Percentiles rank a stretch among this genome's conserved stretches.
Conservation (phyloP, 2,888 invertebrate species). For the Himalopsyche kuldschensis region DNA sequence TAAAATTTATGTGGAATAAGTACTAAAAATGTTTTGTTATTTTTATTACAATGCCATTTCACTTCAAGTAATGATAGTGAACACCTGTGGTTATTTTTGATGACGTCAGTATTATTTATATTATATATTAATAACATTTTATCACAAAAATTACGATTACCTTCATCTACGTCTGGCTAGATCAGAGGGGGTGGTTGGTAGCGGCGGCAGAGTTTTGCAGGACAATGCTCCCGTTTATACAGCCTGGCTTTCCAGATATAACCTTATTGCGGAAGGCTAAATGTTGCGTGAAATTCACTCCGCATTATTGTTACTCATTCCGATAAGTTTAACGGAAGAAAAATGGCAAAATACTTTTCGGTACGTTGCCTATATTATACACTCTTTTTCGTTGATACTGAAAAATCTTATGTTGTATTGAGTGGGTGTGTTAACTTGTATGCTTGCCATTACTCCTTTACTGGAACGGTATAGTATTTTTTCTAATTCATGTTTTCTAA, state of each 20-base stretch:
- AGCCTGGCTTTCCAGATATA: background rate
- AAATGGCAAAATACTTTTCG: background rate
- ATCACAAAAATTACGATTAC: background rate
- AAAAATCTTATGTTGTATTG: background rate
- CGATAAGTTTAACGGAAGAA: slow-evolving; percentile 10
- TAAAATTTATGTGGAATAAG: too few species aligned
- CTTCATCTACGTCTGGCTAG: background rate
- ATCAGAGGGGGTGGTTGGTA: background rate
- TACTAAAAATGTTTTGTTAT: too few species aligned
- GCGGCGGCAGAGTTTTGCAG: background rate
- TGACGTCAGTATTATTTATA: too few species aligned
- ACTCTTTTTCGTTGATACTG: background rate
- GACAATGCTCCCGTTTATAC: slow-evolving; percentile 17
- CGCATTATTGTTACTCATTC: slow-evolving; percentile 11
- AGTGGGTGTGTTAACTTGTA: background rate
- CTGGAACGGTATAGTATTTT: too few species aligned
- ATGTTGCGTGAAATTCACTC: slow-evolving; percentile 31
- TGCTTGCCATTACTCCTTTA: too few species aligned
- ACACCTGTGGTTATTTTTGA: too few species aligned
- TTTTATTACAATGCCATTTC: too few species aligned
- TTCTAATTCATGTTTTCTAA: too few species aligned
- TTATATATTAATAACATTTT: too few species aligned
- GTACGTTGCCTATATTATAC: background rate
- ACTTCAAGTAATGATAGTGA: too few species aligned
- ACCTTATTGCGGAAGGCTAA: slow-evolving; percentile 32